phyloP scores from a whole-genome alignment of 2,797 vertebrate genomes.

The Danio jaintianensis region DNA sequence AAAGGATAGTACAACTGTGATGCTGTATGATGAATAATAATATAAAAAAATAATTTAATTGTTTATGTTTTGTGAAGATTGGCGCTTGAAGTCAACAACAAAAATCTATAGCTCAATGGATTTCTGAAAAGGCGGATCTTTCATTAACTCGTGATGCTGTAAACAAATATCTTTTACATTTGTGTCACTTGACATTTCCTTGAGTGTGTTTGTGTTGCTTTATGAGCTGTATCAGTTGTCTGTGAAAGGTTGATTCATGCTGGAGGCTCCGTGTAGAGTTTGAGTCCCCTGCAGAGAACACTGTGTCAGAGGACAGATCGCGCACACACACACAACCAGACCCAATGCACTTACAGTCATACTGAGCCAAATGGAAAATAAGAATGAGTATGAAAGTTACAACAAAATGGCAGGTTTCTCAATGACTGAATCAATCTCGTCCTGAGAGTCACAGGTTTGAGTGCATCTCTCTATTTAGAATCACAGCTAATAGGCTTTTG shows the following conservation, averaged over 20 bases:
- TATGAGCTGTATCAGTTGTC: conserved; percentile 17
- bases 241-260: conserved; percentile 41
- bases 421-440: background rate
- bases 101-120: background rate
- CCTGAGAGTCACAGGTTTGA: background rate
- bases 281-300: conserved; percentile 12
- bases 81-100: too few relatives aligned
- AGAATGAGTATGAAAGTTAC: background rate
- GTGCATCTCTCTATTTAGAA: background rate
- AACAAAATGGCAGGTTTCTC: background rate
- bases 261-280: conserved; percentile 24
- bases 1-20: too few relatives aligned
- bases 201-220: background rate
- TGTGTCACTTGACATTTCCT: conserved; percentile 13
- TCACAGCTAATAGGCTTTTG: background rate
- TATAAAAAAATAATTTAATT: too few relatives aligned
- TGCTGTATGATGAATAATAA: too few relatives aligned
- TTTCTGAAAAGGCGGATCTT: background rate
- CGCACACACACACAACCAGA: background rate
- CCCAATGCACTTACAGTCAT: background rate
- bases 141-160: background rate
- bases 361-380: background rate
- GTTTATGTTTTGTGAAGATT: too few relatives aligned
- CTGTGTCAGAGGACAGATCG: conserved; percentile 14
- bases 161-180: background rate